Conservation (phyloP, 2,113 vertebrate species). For the Hystrix cristata region DNA sequence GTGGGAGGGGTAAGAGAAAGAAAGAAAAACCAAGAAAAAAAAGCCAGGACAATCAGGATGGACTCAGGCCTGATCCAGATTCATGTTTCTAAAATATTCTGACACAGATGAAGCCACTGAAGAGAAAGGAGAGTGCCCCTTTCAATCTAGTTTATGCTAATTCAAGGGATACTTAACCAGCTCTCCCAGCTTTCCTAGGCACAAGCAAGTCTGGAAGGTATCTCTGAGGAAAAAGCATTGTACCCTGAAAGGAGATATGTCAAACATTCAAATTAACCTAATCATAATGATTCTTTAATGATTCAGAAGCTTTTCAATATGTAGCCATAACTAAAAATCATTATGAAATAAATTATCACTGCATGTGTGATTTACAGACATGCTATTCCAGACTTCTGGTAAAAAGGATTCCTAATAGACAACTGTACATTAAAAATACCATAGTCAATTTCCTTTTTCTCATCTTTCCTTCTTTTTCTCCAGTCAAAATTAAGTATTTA, state of each 20-base stretch:
- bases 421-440: not conserved
- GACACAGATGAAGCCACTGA: not conserved
- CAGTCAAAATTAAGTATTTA: slow-evolving; percentile 72
- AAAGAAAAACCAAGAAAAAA: not conserved
- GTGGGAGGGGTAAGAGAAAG: not conserved
- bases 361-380: slow-evolving; percentile 37
- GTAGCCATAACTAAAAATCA: slow-evolving; percentile 65
- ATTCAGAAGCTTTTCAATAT: slow-evolving; percentile 39
- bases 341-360: slow-evolving; percentile 60
- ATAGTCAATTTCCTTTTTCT: not conserved
- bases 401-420: slow-evolving; percentile 62
- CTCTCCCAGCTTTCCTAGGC: not conserved
- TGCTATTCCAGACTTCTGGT: not conserved
- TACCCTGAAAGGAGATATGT: slow-evolving; percentile 17
- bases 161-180: not conserved
- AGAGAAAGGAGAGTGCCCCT: not conserved
- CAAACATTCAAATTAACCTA: slow-evolving; percentile 58
- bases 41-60: not conserved
- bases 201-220: not conserved
- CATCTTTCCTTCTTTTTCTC: slow-evolving; percentile 21
- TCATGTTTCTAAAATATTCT: slow-evolving; percentile 3
- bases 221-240: not conserved
- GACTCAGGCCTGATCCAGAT: not conserved
- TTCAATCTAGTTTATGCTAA: not conserved
- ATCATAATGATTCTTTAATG: slow-evolving; percentile 57